A percentile compares a stretch with the other conserved stretches of the same genome.
Conservation (phyloP, 2,113 vertebrate species). For the Diglossa brunneiventris region DNA sequence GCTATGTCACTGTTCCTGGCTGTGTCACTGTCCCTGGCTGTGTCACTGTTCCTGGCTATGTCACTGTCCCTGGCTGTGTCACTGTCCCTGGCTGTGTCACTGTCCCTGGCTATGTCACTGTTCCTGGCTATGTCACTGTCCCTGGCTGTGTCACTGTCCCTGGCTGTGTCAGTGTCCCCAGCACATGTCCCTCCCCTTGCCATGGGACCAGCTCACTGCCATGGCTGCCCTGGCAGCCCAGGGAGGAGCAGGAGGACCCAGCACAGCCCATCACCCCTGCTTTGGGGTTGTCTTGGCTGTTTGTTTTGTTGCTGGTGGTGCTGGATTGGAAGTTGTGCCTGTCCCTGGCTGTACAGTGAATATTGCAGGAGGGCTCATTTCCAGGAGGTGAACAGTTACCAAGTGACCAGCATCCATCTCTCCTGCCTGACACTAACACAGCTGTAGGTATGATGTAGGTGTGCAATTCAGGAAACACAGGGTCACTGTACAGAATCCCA, state of each 20-base stretch:
- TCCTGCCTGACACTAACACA: neutral
- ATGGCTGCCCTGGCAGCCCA: neutral
- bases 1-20: neutral
- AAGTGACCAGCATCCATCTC: neutral
- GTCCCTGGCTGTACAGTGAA: neutral
- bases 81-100: no score
- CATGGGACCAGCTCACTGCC: accelerated
- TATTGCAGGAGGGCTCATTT: neutral
- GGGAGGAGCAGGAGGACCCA: neutral
- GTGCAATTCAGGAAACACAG: neutral
- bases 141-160: neutral
- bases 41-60: no score
- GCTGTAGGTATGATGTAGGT: accelerated
- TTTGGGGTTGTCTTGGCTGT: accelerated
- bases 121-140: no score
- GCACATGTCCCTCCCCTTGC: neutral
- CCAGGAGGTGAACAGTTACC: neutral
- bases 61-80: no score
- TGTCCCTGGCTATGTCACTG: no score
- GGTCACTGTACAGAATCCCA: neutral
- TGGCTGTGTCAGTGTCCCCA: neutral
- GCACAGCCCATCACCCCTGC: neutral
- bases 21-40: neutral
- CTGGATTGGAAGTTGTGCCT: neutral
- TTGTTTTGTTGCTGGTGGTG: neutral